Conservation (phyloP, 2,888 invertebrate species). For the Nezara viridula region DNA sequence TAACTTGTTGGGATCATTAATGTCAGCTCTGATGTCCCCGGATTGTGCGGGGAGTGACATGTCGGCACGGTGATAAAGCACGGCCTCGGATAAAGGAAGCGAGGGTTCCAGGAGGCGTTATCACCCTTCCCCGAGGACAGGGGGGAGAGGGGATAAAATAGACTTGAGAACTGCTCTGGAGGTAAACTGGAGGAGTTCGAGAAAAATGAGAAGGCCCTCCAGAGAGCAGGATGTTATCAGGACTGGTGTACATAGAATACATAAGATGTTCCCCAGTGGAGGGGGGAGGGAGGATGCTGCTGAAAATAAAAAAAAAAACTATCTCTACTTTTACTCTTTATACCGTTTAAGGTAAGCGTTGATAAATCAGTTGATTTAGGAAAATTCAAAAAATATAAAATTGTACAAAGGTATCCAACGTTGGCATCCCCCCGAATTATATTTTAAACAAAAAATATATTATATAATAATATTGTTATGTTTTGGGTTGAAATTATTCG, state of each 20-base stretch:
- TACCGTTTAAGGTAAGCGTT: not conserved
- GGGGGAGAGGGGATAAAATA: conserved; percentile 23
- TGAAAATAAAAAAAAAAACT: not conserved
- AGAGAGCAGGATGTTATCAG: not conserved
- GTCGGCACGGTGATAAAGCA: conserved; percentile 14
- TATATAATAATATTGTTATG: no score
- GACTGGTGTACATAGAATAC: not conserved
- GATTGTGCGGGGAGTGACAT: not conserved
- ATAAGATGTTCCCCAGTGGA: not conserved
- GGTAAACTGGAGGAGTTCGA: not conserved
- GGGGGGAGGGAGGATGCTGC: not conserved
- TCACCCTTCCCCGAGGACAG: conserved; percentile 1
- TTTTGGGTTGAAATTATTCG: no score
- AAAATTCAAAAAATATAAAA: not conserved
- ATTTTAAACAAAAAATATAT: no score
- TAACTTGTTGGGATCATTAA: conserved; percentile 31
- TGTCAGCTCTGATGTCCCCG: not conserved
- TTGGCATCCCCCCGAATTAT: no score
- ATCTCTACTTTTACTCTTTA: not conserved
- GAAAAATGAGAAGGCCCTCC: conserved; percentile 40
- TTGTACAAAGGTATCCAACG: no score
- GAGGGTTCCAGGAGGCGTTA: not conserved
- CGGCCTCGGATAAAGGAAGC: not conserved
- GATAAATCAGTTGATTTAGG: not conserved
- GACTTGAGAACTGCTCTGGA: conserved; percentile 9